Base-by-base conservation (phyloP, 2,113 vertebrate genomes). In the Solenodon paradoxus region DNA sequence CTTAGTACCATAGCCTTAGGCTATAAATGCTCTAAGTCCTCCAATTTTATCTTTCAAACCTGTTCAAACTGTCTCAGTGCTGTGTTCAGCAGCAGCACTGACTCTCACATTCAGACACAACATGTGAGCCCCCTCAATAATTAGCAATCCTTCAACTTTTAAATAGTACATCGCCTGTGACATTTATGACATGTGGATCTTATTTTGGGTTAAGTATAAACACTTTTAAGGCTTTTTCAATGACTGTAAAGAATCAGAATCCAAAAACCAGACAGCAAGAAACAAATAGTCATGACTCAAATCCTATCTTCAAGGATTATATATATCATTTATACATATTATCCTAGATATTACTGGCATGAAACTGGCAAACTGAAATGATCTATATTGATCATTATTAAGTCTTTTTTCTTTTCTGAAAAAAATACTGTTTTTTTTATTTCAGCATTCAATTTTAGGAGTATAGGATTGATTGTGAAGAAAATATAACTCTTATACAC, bases 1-100 rank as follows among this genome's bases (percentile, higher is more conserved):
- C 96, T 98, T 92, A 42, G 64, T 97, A 97, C 81, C 95, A 71
- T 97, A 93, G 98, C 98, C 98, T 88, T 72, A 97, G 98, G 98
- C 98, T 97, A n/a, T 80, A 97, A 98, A 98, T 51, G 97, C 95
- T 98, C 98, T 66, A 88, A 95, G 95, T 93, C 95, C 95, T 98
- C 96, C 94, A 95, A 90, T 86, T 96, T 94, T 97, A 98, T 71
- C 97, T 97, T 98, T 98, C 94, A 97, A 74, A 97, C 96, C 80
- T 64, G 84, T 97, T 98, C 13, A 97, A 64, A 97, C 87, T 90
- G 85, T 88, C 74, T 94, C 77, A 80, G 0, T 92, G 97, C 93
- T 96, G 92, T 95, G 86, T 95, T 85, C 94, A 96, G 69, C 55
- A 45, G 55, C 26, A 84, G 71, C 64, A 35, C 10, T 66, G 42